Evolutionary conservation across 2,113 vertebrate genomes (phyloP).

Genomic region (Isurus oxyrinchus): DNA sequence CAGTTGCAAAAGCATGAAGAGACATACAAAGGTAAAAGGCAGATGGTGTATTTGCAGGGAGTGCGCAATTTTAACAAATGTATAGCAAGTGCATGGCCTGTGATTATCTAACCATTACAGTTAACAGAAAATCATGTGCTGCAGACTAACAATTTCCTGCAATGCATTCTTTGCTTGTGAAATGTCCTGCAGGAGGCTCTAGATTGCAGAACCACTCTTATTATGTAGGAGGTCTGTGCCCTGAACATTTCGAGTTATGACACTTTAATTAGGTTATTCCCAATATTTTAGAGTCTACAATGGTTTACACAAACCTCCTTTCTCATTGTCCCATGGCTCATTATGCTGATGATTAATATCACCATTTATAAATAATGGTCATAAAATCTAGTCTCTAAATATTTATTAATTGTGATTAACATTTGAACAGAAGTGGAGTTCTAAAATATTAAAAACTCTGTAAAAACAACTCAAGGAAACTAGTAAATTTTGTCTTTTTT

Average conservation of each 20-base stretch:
- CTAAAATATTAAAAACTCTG: neutral
- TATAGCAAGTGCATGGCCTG: neutral
- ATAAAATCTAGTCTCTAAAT: neutral
- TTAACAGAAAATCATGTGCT: neutral
- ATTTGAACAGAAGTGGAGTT: neutral
- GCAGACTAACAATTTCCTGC: neutral
- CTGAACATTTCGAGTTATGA: neutral
- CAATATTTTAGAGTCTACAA: neutral
- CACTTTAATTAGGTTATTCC: neutral
- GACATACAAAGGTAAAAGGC: neutral
- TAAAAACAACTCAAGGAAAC: neutral
- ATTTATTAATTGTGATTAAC: neutral
- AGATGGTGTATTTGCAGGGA: neutral
- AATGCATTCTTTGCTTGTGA: neutral
- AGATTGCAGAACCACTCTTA: neutral
- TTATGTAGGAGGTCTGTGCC: neutral
- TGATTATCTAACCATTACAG: neutral
- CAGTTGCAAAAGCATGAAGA: neutral
- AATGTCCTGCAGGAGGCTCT: neutral
- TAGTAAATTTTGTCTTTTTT: neutral
- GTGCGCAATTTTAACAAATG: neutral
- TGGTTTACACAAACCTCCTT: too few species aligned
- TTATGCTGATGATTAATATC: neutral
- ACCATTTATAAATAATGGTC: neutral
- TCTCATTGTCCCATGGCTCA: neutral